phyloP scores from a whole-genome alignment of 1,140 invertebrate genomes.

The Melanaphis sacchari region DNA sequence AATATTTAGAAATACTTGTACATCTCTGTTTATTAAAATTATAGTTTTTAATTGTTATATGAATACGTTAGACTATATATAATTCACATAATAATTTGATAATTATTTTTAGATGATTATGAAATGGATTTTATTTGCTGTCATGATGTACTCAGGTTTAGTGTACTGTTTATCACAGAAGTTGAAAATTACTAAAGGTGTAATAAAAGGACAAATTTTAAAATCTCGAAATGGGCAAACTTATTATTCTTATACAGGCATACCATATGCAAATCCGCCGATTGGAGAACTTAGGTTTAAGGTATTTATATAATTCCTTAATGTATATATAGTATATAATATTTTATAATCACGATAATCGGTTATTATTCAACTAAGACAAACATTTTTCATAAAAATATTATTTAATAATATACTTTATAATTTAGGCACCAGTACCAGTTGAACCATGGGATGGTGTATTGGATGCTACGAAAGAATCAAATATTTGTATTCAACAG shows the following conservation, averaged over 20 bases:
- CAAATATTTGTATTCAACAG: constrained; percentile 32
- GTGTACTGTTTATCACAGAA: not conserved
- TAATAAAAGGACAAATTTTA: constrained; percentile 63
- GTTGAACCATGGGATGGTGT: constrained; percentile 39
- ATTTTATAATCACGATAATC: not conserved
- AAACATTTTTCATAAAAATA: not conserved
- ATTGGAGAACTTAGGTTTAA: constrained; percentile 69
- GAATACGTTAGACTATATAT: not conserved
- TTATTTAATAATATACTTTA: not conserved
- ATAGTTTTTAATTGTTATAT: not conserved
- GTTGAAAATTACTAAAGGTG: constrained; percentile 61
- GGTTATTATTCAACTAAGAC: not conserved
- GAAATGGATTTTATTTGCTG: not conserved
- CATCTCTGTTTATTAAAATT: not conserved
- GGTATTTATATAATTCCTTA: constrained; percentile 60
- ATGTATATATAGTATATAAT: not conserved
- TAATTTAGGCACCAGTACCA: constrained; percentile 9
- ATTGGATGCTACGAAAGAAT: constrained; percentile 48
- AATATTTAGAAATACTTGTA: no score
- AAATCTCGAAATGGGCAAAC: constrained; percentile 64
- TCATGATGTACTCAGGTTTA: not conserved
- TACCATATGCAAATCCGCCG: constrained; percentile 74
- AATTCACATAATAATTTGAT: not conserved
- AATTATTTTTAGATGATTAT: constrained; percentile 4
- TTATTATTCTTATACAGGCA: constrained; percentile 71